phyloP scores from a whole-genome alignment of 2,797 vertebrate genomes.

The Eidolon dupreanum region DNA sequence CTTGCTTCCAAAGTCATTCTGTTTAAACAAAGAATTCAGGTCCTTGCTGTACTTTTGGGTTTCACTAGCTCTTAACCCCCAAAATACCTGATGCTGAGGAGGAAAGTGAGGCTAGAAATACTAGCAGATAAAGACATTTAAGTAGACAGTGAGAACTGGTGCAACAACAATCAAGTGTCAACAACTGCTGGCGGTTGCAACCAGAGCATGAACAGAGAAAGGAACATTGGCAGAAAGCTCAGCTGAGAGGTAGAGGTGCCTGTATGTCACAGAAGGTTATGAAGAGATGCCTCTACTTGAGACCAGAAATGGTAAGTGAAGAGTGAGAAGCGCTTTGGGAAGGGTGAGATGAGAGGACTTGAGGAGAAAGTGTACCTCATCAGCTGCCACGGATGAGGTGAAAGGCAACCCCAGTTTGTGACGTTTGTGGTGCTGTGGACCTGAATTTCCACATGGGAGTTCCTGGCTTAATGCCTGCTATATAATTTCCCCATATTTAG shows the following conservation, averaged over 20 bases:
- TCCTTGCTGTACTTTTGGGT: background rate
- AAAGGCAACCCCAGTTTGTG: background rate
- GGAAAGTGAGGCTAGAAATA: background rate
- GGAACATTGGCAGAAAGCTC: background rate
- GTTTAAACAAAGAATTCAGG: background rate
- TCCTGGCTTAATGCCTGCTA: no score
- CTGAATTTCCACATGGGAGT: background rate
- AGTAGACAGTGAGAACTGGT: background rate
- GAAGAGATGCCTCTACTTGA: background rate
- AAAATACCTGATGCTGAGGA: background rate
- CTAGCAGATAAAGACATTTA: background rate
- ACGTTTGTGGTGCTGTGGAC: background rate
- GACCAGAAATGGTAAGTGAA: background rate
- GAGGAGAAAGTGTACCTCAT: background rate
- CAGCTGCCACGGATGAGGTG: fast-evolving
- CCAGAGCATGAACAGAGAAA: fast-evolving
- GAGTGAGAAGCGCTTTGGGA: background rate
- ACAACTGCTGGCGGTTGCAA: background rate
- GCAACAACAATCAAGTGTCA: fast-evolving
- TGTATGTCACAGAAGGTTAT: no score
- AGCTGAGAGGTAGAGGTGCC: background rate
- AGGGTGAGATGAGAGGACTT: background rate
- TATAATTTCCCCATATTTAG: background rate
- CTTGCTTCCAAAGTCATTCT: background rate
- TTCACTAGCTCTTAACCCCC: background rate